These are phyloP conservation scores for Saturnia pavonia DNA, from an alignment of 2,888 invertebrate genomes.

Conservation along the genomic window DNA sequence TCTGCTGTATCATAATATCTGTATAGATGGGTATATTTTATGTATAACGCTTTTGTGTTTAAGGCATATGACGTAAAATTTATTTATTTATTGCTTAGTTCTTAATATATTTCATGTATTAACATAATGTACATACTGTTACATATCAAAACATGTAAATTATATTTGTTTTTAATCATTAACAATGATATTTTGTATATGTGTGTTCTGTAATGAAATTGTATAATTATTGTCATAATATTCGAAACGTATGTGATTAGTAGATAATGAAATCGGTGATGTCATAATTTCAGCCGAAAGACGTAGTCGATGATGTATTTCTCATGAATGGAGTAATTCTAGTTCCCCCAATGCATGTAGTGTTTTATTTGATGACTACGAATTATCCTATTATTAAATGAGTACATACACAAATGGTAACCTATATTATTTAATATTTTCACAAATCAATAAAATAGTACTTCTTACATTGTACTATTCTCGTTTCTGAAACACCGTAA, in stretches of 20 bases:
- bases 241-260: background rate
- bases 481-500: background rate
- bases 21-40: slow-evolving; percentile 41
- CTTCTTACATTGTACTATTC: background rate
- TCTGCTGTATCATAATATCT: slow-evolving; percentile 40
- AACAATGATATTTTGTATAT: slow-evolving; percentile 44
- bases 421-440: background rate
- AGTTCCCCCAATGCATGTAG: slow-evolving; percentile 36
- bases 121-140: slow-evolving; percentile 62
- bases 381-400: slow-evolving; percentile 12
- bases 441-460: background rate
- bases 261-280: background rate
- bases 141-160: slow-evolving; percentile 65
- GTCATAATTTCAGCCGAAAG: no score
- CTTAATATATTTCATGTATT: slow-evolving; percentile 34
- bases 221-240: slow-evolving; percentile 27
- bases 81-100: slow-evolving; percentile 41
- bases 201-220: slow-evolving; percentile 34
- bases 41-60: slow-evolving; percentile 43
- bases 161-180: slow-evolving; percentile 33
- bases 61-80: slow-evolving; percentile 42
- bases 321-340: slow-evolving; percentile 33
- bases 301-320: background rate
- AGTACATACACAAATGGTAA: background rate
- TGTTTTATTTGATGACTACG: slow-evolving; percentile 25